Conservation (phyloP, 2,888 invertebrate genomes). For the Cloeon dipterum region DNA sequence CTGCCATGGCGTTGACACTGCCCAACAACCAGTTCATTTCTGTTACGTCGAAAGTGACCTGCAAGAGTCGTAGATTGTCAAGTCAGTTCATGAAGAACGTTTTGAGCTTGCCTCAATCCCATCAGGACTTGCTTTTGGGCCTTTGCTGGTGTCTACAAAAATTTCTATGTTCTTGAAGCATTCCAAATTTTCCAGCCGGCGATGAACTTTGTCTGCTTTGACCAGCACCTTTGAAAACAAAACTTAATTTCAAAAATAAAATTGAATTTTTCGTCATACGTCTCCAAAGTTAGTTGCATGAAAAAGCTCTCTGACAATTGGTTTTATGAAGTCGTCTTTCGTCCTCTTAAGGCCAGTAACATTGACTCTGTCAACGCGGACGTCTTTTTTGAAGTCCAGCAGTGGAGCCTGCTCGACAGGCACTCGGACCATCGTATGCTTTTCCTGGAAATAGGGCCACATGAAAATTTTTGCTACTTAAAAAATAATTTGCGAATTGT, state of each 20-base stretch:
- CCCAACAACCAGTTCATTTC: constrained; percentile 67
- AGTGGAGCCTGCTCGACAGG: neutral
- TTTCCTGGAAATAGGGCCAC: too few species aligned
- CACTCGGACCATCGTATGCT: neutral
- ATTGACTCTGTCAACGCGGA: constrained; percentile 63
- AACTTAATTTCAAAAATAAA: neutral
- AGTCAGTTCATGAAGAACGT: neutral
- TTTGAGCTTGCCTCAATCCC: constrained; percentile 42
- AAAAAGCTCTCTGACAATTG: constrained; percentile 62
- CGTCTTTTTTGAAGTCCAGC: constrained; percentile 17
- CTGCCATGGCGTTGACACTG: constrained; percentile 65
- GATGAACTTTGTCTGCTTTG: constrained; percentile 33
- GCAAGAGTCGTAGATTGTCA: constrained; percentile 9
- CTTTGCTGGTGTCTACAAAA: constrained; percentile 68
- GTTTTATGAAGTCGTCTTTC: constrained; percentile 65
- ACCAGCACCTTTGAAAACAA: constrained; percentile 17
- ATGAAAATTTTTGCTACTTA: too few species aligned
- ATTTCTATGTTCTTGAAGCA: constrained; percentile 74
- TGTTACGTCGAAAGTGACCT: constrained; percentile 69
- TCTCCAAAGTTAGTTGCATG: constrained; percentile 68
- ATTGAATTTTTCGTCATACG: constrained; percentile 41
- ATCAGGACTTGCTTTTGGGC: constrained; percentile 47
- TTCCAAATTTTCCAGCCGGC: constrained; percentile 58
- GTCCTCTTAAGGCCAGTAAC: constrained; percentile 69
- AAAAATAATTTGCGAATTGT: too few species aligned